Conservation (phyloP, 1,140 invertebrate species). For the Heliconius hermathena region DNA sequence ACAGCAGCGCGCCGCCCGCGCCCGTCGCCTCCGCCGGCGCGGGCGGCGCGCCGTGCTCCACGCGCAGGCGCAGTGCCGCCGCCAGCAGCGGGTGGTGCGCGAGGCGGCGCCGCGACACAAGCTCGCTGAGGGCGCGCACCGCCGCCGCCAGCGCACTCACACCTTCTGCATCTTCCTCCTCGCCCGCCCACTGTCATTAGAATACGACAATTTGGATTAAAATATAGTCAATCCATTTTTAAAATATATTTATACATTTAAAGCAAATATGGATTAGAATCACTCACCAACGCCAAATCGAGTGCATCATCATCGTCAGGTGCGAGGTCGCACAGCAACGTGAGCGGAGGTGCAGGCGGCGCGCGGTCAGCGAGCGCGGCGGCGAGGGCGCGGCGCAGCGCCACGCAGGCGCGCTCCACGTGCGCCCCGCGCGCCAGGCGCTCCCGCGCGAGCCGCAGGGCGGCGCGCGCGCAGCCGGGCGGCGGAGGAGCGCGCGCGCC, state of each 20-base stretch:
- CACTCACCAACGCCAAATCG: conserved; percentile 92
- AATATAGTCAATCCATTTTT: neutral
- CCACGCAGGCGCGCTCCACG: conserved; percentile 89
- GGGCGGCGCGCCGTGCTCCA: conserved; percentile 85
- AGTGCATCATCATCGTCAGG: conserved; percentile 88
- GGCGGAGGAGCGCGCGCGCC: conserved; percentile 85
- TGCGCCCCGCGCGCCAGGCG: conserved; percentile 87
- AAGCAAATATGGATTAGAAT: too few relatives aligned
- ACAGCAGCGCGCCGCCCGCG: conserved; percentile 88
- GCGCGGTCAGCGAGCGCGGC: conserved; percentile 77
- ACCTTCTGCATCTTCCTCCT: conserved; percentile 58
- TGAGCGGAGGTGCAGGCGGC: conserved; percentile 83
- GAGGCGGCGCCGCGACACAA: conserved; percentile 63
- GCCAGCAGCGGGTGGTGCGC: conserved; percentile 80
- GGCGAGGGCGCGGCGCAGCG: conserved; percentile 87
- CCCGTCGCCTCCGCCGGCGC: conserved; percentile 88
- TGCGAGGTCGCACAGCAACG: conserved; percentile 92
- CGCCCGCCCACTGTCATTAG: conserved; percentile 61
- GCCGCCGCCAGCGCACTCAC: conserved; percentile 53
- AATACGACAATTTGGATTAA: neutral
- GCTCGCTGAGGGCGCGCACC: conserved; percentile 64
- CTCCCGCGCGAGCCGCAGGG: conserved; percentile 88
- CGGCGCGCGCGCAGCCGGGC: conserved; percentile 89
- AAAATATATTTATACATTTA: conserved; percentile 21
- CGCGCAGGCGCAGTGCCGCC: conserved; percentile 88